Evolutionary conservation across 2,113 vertebrate genomes (phyloP), one percentile per base, ranked within the genome.

Genomic region (Actenoides lindsayi): DNA sequence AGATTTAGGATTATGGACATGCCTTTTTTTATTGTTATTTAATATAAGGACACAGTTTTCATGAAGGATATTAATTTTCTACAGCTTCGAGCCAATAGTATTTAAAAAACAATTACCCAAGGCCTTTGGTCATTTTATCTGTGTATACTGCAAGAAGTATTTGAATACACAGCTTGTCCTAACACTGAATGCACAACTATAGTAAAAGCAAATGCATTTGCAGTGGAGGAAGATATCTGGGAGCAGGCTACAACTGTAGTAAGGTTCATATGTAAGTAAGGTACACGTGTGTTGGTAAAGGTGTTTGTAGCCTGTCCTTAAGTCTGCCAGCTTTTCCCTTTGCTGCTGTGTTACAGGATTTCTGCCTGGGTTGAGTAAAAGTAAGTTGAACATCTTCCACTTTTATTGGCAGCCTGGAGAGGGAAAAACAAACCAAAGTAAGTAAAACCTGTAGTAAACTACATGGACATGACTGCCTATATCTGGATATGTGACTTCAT

Each of bases 291-390:
- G 64, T 70, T 95, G 89, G 68, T 64, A 54, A 17, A 65, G n/a
- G 28, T 10, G 3, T 86, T 73, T 59, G 62, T 62, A 73, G 57
- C 48, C 65, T 67, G 51, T 68, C 0, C 0, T 67, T 53, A 19
- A 14, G 31, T 60, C 86, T 81, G 93, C 75, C 94, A 92, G 89
- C 46, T 90, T 82, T 90, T 92, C 80, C 60, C 56, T 83, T 76
- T 50, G 67, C 79, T 83, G 82, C 50, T 91, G 69, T 62, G 24
- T 86, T 86, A 39, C 39, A 84, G 74, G 44, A 60, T 57, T 83
- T 87, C 24, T 94, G 85, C 78, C 62, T 76, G 48, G 17, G 51
- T 74, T 90, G 86, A 92, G 19, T 74, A 25, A 20, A 54, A 92
- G 83, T 80, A 80, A 56, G 46, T 57, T 86, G 59, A 83, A 77